Percentiles rank a stretch among this genome's conserved stretches.
Evolutionary conservation across 2,797 vertebrate genomes (phyloP).

Genomic region (Ctenopoma kingsleyae): DNA sequence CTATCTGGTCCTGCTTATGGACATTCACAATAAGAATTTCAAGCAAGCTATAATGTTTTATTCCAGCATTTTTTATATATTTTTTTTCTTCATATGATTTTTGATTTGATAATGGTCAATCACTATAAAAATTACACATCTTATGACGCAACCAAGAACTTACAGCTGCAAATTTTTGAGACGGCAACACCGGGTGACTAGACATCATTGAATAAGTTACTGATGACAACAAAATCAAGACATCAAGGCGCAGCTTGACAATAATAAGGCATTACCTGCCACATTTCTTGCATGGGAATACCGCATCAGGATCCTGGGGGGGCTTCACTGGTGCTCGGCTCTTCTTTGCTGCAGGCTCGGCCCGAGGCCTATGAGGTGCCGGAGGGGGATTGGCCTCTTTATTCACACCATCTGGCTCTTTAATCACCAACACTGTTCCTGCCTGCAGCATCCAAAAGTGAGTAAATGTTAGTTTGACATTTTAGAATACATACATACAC

Average conservation of each 20-base stretch:
- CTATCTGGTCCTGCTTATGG: too few species aligned
- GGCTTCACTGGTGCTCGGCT: conserved; percentile 59
- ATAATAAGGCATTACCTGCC: conserved; percentile 82
- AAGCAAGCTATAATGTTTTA: too few species aligned
- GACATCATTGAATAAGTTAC: too few species aligned
- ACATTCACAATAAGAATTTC: too few species aligned
- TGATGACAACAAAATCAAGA: too few species aligned
- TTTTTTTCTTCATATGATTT: too few species aligned
- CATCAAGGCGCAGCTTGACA: neutral
- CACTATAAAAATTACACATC: too few species aligned
- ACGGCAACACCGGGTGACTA: too few species aligned
- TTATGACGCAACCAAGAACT: too few species aligned
- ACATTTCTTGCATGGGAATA: conserved; percentile 97
- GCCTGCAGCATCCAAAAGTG: conserved; percentile 74
- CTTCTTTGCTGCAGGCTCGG: conserved; percentile 71
- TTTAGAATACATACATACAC: neutral
- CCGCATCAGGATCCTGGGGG: conserved; percentile 69
- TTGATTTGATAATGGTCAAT: too few species aligned
- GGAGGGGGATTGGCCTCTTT: conserved; percentile 41
- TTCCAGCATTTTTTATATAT: too few species aligned
- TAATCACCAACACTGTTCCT: conserved; percentile 77
- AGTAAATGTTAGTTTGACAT: neutral
- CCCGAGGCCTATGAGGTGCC: conserved; percentile 48
- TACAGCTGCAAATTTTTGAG: too few species aligned
- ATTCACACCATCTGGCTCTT: conserved; percentile 76